phyloP scores from a whole-genome alignment of 2,888 invertebrate genomes.

The Acleris laterana region DNA sequence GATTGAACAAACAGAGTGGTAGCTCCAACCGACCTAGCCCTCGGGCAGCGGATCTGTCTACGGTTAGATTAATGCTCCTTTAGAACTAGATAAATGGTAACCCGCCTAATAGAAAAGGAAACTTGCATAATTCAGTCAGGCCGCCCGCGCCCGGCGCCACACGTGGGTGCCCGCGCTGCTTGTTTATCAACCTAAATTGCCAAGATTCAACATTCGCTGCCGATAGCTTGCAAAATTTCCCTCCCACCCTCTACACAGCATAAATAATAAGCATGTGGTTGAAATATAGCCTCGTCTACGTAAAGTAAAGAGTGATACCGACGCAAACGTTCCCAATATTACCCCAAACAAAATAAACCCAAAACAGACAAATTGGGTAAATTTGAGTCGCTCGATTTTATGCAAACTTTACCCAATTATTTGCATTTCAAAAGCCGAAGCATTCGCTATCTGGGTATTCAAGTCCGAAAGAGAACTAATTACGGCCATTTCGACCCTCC shows the following conservation, averaged over 20 bases:
- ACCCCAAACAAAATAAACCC: slow-evolving; percentile 34
- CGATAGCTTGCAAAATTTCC: no score
- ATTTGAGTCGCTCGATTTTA: slow-evolving; percentile 44
- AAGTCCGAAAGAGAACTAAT: slow-evolving; percentile 61
- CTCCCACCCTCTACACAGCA: neutral
- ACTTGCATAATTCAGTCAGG: slow-evolving; percentile 41
- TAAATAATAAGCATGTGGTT: neutral
- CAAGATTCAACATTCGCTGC: no score
- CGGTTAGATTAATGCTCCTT: slow-evolving; percentile 61
- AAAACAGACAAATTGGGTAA: slow-evolving; percentile 43
- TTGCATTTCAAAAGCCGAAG: slow-evolving; percentile 60
- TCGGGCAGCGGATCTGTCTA: slow-evolving; percentile 47
- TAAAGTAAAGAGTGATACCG: slow-evolving; percentile 7
- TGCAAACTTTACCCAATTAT: slow-evolving; percentile 50
- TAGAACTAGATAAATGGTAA: slow-evolving; percentile 56
- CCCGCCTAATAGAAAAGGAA: slow-evolving; percentile 42
- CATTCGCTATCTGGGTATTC: slow-evolving; percentile 44
- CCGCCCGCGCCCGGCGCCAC: slow-evolving; percentile 4
- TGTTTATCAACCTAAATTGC: no score
- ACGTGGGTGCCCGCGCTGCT: slow-evolving; percentile 8
- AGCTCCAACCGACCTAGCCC: slow-evolving; percentile 42
- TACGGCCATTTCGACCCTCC: slow-evolving; percentile 50
- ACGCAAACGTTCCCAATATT: slow-evolving; percentile 34
- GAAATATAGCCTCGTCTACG: neutral
- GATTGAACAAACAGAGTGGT: slow-evolving; percentile 40